Percentiles rank a stretch among this genome's conserved stretches.
phyloP scores from a whole-genome alignment of 2,888 invertebrate species.

The Chrysotoxum bicinctum region DNA sequence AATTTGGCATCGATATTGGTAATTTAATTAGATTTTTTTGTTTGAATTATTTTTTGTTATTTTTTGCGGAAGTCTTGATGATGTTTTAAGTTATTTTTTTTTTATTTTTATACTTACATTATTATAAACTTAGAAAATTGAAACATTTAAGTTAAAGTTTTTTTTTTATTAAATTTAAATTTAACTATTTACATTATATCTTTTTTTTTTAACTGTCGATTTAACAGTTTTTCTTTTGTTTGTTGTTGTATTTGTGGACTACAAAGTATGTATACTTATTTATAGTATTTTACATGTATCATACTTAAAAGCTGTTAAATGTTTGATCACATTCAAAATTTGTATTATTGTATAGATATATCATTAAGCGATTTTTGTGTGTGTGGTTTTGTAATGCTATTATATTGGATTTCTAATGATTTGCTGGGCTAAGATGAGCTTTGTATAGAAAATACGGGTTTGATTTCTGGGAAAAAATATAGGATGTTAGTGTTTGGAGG shows the following conservation, averaged over 20 bases:
- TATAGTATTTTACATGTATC: conserved; percentile 51
- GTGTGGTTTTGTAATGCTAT: conserved; percentile 36
- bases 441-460: conserved; percentile 1
- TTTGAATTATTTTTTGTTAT: conserved; percentile 38
- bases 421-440: not conserved
- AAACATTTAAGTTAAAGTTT: conserved; percentile 55
- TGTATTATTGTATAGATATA: conserved; percentile 65
- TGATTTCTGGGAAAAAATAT: not conserved
- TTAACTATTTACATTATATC: conserved; percentile 60
- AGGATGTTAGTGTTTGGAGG: not conserved
- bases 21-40: conserved; percentile 16
- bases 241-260: conserved; percentile 51
- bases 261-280: conserved; percentile 43
- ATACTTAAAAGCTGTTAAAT: conserved; percentile 60
- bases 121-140: conserved; percentile 62
- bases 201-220: conserved; percentile 42
- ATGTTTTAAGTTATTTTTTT: conserved; percentile 38
- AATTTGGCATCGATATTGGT: conserved; percentile 71
- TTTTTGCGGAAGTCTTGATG: conserved; percentile 69
- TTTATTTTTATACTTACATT: conserved; percentile 60
- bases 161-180: conserved; percentile 4
- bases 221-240: conserved; percentile 34
- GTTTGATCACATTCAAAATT: conserved; percentile 69
- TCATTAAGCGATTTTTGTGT: conserved; percentile 59
- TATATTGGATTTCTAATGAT: conserved; percentile 16